Evolutionary conservation across 2,113 vertebrate species (phyloP).

Genomic region (Paradisaea rubra): DNA sequence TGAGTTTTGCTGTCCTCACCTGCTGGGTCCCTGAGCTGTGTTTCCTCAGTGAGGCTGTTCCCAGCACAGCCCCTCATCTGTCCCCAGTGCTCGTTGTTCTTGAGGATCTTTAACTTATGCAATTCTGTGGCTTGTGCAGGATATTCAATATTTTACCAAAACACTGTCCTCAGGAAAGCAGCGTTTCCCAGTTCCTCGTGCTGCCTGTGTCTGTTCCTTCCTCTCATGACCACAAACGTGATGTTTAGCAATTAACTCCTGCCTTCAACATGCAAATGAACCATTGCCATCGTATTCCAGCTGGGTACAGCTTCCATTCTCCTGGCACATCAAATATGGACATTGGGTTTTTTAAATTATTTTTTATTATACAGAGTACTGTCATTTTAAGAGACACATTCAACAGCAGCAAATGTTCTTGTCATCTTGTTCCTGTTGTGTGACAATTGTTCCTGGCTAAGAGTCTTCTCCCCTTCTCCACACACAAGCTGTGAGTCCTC

Average conservation of each 20-base stretch:
- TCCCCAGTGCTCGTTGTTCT: background rate
- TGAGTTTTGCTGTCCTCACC: background rate
- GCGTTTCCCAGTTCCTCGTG: background rate
- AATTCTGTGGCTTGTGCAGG: slow-evolving; percentile 9
- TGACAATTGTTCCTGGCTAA: slow-evolving; percentile 1
- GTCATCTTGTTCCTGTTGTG: background rate
- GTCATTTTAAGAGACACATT: background rate
- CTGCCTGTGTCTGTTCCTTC: background rate
- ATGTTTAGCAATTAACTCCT: background rate
- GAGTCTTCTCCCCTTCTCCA: slow-evolving; percentile 20
- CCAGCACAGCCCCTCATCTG: background rate
- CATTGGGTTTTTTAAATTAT: background rate
- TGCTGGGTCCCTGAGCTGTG: background rate
- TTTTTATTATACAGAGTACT: slow-evolving; percentile 36
- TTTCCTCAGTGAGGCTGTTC: background rate
- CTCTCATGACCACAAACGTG: background rate
- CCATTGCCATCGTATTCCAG: background rate
- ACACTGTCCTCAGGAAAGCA: slow-evolving; percentile 33
- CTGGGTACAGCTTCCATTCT: background rate
- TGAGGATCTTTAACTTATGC: slow-evolving; percentile 31
- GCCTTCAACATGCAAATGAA: background rate
- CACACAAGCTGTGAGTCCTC: slow-evolving; percentile 12
- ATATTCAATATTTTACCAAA: slow-evolving; percentile 19
- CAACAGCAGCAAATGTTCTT: background rate
- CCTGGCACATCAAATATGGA: background rate